Conservation (phyloP, 2,888 invertebrate genomes). For the Synergus japonicus region DNA sequence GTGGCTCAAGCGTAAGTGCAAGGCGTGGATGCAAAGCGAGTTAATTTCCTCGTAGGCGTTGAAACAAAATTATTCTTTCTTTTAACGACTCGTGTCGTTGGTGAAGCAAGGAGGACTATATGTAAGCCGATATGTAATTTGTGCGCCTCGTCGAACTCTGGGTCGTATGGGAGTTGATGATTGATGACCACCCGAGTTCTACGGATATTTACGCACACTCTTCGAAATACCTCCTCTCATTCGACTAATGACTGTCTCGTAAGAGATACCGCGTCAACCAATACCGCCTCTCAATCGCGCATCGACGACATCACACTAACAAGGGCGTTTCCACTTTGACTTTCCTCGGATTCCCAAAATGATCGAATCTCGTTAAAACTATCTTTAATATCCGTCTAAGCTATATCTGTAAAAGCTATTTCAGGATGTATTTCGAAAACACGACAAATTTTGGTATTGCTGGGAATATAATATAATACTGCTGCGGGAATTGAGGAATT, state of each 20-base stretch:
- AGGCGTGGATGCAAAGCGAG: slow-evolving; percentile 18
- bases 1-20: slow-evolving; percentile 21
- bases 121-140: slow-evolving; percentile 67
- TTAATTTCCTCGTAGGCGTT: slow-evolving; percentile 47
- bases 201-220: slow-evolving; percentile 68
- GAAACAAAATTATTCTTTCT: slow-evolving; percentile 51
- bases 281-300: slow-evolving; percentile 52
- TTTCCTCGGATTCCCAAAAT: slow-evolving; percentile 18
- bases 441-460: neutral
- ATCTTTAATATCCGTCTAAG: slow-evolving; percentile 8
- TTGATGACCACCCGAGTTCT: slow-evolving; percentile 70
- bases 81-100: slow-evolving; percentile 44
- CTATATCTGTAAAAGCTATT: neutral
- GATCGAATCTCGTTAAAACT: slow-evolving; percentile 24
- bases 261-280: slow-evolving; percentile 69
- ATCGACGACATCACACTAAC: slow-evolving; percentile 51
- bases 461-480: too few species aligned
- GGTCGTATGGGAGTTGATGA: slow-evolving; percentile 64
- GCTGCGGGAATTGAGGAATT: too few species aligned
- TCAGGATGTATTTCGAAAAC: slow-evolving; percentile 28
- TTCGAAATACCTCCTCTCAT: slow-evolving; percentile 65
- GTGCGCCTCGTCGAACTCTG: slow-evolving; percentile 55
- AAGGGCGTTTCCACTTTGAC: slow-evolving; percentile 54
- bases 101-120: slow-evolving; percentile 39
- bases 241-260: slow-evolving; percentile 72